Conservation (phyloP, 1,140 invertebrate genomes). For the Reticulitermes speratus region DNA sequence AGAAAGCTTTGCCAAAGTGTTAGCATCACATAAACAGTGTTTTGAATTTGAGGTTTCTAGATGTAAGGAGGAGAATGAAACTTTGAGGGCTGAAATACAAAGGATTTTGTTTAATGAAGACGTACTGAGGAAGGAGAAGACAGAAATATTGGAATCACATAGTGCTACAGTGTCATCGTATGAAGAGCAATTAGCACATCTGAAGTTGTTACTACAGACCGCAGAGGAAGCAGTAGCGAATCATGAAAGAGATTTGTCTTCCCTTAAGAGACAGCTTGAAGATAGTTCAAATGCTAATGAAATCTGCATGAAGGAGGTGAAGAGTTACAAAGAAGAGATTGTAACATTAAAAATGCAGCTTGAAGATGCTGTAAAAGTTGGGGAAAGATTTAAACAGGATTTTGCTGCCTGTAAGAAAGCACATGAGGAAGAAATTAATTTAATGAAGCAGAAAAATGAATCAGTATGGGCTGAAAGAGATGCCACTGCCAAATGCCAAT, state of each 20-base stretch:
- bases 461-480: not conserved
- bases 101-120: conserved; percentile 33
- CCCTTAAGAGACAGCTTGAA: not conserved
- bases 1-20: conserved; percentile 30
- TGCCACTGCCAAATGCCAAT: not conserved
- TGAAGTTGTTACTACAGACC: not conserved
- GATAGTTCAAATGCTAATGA: not conserved
- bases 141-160: not conserved
- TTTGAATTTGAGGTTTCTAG: conserved; percentile 38
- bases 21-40: conserved; percentile 38
- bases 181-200: not conserved
- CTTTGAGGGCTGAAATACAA: conserved; percentile 47
- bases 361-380: not conserved
- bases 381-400: not conserved
- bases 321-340: not conserved
- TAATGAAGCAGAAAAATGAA: not conserved
- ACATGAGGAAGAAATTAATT: not conserved
- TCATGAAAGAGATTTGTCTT: not conserved
- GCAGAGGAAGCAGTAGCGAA: not conserved
- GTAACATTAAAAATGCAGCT: not conserved
- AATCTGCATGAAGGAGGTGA: not conserved
- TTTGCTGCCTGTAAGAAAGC: no score
- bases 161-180: not conserved
- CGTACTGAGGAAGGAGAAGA: not conserved
- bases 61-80: conserved; percentile 49